Base-by-base conservation (phyloP, 2,888 invertebrate species). In the Tubulanus polymorphus region DNA sequence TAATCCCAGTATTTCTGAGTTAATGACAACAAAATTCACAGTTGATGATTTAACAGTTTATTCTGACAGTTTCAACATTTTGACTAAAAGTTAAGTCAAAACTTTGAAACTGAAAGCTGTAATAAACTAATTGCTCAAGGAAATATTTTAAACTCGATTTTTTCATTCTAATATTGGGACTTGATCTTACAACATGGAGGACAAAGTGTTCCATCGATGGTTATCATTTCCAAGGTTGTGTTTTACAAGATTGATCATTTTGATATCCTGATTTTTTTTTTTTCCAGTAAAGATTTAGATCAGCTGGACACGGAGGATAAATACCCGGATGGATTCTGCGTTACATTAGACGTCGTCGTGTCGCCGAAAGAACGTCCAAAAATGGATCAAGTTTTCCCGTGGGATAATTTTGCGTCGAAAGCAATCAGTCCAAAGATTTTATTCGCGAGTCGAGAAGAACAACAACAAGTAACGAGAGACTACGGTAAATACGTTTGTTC, bases 261-360 rank as follows among this genome's bases (percentile, higher is more conserved):
- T n/a, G n/a, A n/a, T n/a, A n/a, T n/a, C n/a, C n/a, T n/a, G 29
- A 23, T 3, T 20, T 28, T 28, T 3, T n/a, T 51, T 56, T 35
- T 46, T 60, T 63, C 15, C 56, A 75, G 75, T 54, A 68, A 65
- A 63, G 77, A 78, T 37, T 61, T 78, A 41, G 78, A 78, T 57
- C 72, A 72, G 57, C 55, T 74, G 28, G 78, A 78, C 57, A 68
- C 73, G 5, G 61, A 71, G 26, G 78, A 78, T 53, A 78, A 78
- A 53, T 76, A 76, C 57, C 74, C 75, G 3, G 75, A 76, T 30
- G 60, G 65, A 37, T 78, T 78, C 62, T 57, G 56, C 28, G 70
- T 73, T 2, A 60, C 62, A 18, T 46, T 78, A n/a, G 72, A 74
- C 28, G 53, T 74, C 3, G 57, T 64, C 25, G 74, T 78, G 5